Evolutionary conservation across 1,140 invertebrate species (phyloP).

Genomic region (Nylanderia fulva): DNA sequence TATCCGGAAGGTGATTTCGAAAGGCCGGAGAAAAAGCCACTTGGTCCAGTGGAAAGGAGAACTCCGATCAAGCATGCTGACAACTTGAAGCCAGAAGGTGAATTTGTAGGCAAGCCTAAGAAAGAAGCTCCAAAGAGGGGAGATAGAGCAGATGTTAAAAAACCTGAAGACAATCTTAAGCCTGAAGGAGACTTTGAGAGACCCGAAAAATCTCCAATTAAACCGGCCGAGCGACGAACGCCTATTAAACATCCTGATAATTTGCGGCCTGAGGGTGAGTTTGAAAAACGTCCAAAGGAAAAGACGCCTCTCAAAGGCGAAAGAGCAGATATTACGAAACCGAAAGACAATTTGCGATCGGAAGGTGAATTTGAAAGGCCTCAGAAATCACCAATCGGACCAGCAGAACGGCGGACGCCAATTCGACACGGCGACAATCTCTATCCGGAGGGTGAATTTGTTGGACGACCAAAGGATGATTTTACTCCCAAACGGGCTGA

Average conservation of each 20-base stretch:
- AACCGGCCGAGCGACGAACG: slow-evolving; percentile 82
- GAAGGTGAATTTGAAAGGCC: slow-evolving; percentile 87
- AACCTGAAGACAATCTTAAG: slow-evolving; percentile 86
- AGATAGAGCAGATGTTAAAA: slow-evolving; percentile 83
- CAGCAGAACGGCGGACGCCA: slow-evolving; percentile 81
- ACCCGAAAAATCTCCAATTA: slow-evolving; percentile 82
- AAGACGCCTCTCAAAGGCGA: slow-evolving; percentile 65
- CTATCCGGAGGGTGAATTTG: slow-evolving; percentile 86
- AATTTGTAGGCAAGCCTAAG: slow-evolving; percentile 82
- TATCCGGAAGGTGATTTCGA: slow-evolving; percentile 90
- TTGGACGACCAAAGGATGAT: slow-evolving; percentile 86
- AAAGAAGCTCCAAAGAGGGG: slow-evolving; percentile 82
- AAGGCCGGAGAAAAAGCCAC: slow-evolving; percentile 72
- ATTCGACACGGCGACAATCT: slow-evolving; percentile 85
- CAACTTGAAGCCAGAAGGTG: slow-evolving; percentile 88
- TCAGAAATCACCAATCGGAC: slow-evolving; percentile 60
- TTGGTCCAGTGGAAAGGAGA: slow-evolving; percentile 87
- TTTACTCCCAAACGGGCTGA: slow-evolving; percentile 87
- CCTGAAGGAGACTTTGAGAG: slow-evolving; percentile 87
- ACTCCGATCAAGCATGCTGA: slow-evolving; percentile 88
- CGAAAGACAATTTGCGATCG: slow-evolving; percentile 84
- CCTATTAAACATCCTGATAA: slow-evolving; percentile 81
- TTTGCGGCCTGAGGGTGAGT: slow-evolving; percentile 86
- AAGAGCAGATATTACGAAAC: slow-evolving; percentile 78
- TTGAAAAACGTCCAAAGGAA: slow-evolving; percentile 81